A percentile compares a stretch with the other conserved stretches of the same genome.
phyloP scores from a whole-genome alignment of 2,888 invertebrate genomes.

The Chrysomela aeneicollis region DNA sequence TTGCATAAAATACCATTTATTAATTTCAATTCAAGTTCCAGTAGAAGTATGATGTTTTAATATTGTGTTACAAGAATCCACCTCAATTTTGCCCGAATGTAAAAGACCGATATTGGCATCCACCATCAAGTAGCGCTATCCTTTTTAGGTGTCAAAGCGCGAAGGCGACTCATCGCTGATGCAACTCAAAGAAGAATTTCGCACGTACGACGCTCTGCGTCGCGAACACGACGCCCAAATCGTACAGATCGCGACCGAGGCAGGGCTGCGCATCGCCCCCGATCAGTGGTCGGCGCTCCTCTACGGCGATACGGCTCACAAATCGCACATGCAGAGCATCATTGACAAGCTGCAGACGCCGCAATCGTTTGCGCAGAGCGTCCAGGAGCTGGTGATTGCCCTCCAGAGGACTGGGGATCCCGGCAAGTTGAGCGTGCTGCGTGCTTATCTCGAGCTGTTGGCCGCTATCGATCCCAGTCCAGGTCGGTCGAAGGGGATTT shows the following conservation, averaged over 20 bases:
- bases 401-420: slow-evolving; percentile 90
- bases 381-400: slow-evolving; percentile 90
- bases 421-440: slow-evolving; percentile 78
- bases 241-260: slow-evolving; percentile 97
- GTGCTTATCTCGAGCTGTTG: slow-evolving; percentile 82
- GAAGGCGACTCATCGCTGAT: slow-evolving; percentile 97
- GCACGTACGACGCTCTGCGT: slow-evolving; percentile 91
- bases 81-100: too few species aligned
- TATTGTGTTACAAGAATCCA: too few species aligned
- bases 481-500: too few species aligned
- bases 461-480: slow-evolving; percentile 88
- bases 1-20: too few species aligned
- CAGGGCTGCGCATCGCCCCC: slow-evolving; percentile 94
- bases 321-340: slow-evolving; percentile 96
- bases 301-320: slow-evolving; percentile 94
- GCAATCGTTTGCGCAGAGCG: slow-evolving; percentile 89
- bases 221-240: slow-evolving; percentile 98
- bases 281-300: slow-evolving; percentile 98
- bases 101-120: too few species aligned
- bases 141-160: slow-evolving; percentile 91
- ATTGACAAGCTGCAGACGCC: slow-evolving; percentile 93
- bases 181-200: slow-evolving; percentile 97
- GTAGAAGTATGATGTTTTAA: too few species aligned
- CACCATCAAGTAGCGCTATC: too few species aligned
- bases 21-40: too few species aligned